phyloP scores from a whole-genome alignment of 2,113 vertebrate genomes.

The Platanista minor region DNA sequence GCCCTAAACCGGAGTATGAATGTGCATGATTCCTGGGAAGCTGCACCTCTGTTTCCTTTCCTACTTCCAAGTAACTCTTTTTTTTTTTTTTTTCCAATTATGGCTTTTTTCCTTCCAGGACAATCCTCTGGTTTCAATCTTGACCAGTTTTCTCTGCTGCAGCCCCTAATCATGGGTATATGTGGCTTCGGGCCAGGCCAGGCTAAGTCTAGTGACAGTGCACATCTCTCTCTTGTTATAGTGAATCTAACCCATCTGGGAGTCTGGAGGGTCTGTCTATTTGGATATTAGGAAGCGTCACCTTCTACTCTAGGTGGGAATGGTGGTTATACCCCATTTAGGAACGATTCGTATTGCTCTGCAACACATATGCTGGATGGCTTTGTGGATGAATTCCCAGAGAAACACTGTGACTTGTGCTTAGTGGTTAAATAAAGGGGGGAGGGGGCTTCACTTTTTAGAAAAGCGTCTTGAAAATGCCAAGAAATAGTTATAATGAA shows the following conservation, averaged over 20 bases:
- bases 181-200: not conserved
- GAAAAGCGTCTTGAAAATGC: not conserved
- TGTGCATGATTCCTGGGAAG: not conserved
- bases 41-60: not conserved
- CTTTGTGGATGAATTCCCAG: not conserved
- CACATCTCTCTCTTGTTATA: not conserved
- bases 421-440: not conserved
- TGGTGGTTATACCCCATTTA: not conserved
- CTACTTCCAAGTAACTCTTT: not conserved
- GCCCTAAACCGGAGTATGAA: not conserved
- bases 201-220: not conserved
- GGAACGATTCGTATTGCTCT: not conserved
- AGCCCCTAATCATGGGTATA: not conserved
- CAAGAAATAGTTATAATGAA: not conserved
- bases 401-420: not conserved
- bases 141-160: not conserved
- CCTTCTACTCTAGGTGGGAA: not conserved
- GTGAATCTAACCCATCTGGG: not conserved
- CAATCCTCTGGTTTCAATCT: not conserved
- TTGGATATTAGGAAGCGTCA: not conserved
- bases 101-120: not conserved
- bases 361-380: not conserved
- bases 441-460: not conserved
- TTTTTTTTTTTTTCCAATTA: not conserved
- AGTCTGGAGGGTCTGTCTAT: too few relatives aligned